Conservation (phyloP, 2,113 vertebrate genomes). For the Prionailurus viverrinus region DNA sequence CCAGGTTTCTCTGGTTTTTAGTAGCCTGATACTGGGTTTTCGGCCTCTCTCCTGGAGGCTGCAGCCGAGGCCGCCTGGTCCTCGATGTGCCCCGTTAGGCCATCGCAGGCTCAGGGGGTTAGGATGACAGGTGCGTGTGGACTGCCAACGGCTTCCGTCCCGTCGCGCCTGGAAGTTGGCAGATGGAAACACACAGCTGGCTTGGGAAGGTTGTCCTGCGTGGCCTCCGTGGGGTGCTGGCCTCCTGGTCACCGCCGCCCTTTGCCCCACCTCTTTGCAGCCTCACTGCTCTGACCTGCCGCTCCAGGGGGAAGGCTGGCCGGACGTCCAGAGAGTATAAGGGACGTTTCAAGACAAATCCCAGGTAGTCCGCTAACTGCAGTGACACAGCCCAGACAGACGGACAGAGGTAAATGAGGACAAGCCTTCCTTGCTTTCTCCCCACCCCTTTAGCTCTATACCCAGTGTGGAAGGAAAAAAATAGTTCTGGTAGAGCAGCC, state of each 20-base stretch:
- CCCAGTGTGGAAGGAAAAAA: not conserved
- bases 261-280: too few relatives aligned
- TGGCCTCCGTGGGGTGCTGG: accelerated
- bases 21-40: not conserved
- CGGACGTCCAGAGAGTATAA: not conserved
- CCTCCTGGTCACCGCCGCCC: accelerated
- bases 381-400: not conserved
- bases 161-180: not conserved
- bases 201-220: accelerated
- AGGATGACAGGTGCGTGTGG: not conserved
- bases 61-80: not conserved
- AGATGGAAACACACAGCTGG: not conserved
- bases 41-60: not conserved
- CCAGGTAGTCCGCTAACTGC: not conserved
- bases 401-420: accelerated
- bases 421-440: too few relatives aligned
- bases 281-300: not conserved
- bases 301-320: too few relatives aligned
- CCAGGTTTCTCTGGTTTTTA: not conserved
- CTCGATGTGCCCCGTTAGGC: not conserved
- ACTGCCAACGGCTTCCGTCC: not conserved
- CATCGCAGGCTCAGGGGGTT: not conserved
- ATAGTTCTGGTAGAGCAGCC: too few relatives aligned
- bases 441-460: not conserved
- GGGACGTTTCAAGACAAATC: not conserved